Evolutionary conservation across 2,797 vertebrate genomes (phyloP), one percentile per base, ranked within the genome.

Genomic region (Chanos chanos): DNA sequence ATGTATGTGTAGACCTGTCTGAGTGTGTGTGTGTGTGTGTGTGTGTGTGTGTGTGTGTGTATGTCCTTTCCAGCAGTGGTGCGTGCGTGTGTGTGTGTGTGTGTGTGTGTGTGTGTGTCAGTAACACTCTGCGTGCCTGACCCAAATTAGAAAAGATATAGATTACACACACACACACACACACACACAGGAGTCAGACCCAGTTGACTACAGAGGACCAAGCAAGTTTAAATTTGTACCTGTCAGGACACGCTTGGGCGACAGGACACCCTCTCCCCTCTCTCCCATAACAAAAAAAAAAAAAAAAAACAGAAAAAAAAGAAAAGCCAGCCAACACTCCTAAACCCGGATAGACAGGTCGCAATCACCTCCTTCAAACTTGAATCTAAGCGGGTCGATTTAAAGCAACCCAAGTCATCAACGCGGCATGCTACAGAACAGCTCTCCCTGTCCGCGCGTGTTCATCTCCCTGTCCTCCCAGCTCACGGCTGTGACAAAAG

Each of bases 31-130:
- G 30, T 19, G 27, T 10, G n/a, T 52, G 30, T 34, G 47, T 27
- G 48, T 53, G 61, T 55, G 36, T n/a, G 31, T 55, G 39, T 44
- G 40, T 45, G 40, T 41, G 24, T 28, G 6, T 31, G 39, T 50
- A 50, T 54, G 61, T 48, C 45, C 61, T 64, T 66, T 77, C 76
- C 81, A 80, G 82, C 79, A 82, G 74, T 82, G 80, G 77, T 57
- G 65, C 5, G 31, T 1, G 12, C 24, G 34, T 8, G 12, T 24
- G 34, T 7, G 15, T 24, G 12, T 39, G 36, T 28, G 22, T 39
- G 40, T 33, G 40, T 45, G 54, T 30, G 25, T 33, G 27, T 44
- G 16, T 13, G 28, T 24, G 40, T 33, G 25, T 45, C 40, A 33
- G 16, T 41, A 18, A 9, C 8, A 1, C 40, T 33, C 10, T 15